Percentiles rank a stretch among this genome's conserved stretches.
Conservation (phyloP, 2,888 invertebrate species). For the Sycophila texana region DNA sequence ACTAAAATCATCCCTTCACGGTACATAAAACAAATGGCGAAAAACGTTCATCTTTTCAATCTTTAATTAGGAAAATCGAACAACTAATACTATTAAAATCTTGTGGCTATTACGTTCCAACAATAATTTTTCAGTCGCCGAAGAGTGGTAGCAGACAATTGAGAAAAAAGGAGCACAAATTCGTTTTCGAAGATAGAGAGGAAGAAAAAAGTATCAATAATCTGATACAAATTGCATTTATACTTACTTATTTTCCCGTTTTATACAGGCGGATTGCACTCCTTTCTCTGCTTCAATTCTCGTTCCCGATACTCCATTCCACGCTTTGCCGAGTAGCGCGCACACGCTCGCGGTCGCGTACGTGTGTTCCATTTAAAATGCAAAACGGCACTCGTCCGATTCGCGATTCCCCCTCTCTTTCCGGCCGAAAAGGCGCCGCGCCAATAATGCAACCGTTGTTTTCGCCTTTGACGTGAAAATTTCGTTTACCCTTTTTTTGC, state of each 20-base stretch:
- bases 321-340: neutral
- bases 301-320: conserved; percentile 15
- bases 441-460: conserved; percentile 53
- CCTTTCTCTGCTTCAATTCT: conserved; percentile 18
- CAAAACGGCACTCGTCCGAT: conserved; percentile 39
- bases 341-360: neutral
- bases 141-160: neutral
- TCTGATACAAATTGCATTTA: conserved; percentile 42
- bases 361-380: conserved; percentile 52
- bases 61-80: too few species aligned
- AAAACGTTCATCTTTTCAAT: too few species aligned
- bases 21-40: too few species aligned
- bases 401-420: neutral
- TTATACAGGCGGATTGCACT: conserved; percentile 33
- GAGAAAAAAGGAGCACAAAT: neutral
- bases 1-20: too few species aligned
- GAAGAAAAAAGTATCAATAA: conserved; percentile 11
- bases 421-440: conserved; percentile 26
- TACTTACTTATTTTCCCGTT: conserved; percentile 26
- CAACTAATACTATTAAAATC: too few species aligned
- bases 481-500: conserved; percentile 33
- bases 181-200: neutral
- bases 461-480: conserved; percentile 54
- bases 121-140: too few species aligned
- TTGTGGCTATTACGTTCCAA: too few species aligned